A percentile compares a stretch with the other conserved stretches of the same genome.
These are phyloP conservation scores for Drosophila vallismaia DNA, from an alignment of 2,888 invertebrate genomes.

Conservation along the genomic window DNA sequence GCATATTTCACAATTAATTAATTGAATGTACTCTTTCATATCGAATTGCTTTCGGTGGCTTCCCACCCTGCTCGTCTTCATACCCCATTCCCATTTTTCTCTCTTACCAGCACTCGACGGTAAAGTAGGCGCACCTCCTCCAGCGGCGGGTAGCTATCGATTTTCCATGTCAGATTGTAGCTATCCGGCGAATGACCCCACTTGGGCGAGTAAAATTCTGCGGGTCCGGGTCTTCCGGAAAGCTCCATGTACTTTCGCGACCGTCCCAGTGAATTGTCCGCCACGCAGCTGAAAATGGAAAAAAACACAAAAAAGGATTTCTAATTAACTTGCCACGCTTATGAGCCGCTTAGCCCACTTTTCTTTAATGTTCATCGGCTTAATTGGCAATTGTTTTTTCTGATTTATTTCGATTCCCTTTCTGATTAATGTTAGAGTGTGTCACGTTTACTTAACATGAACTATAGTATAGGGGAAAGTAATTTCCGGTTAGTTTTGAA, in stretches of 20 bases:
- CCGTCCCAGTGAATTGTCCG: conserved; percentile 88
- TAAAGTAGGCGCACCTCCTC: conserved; percentile 89
- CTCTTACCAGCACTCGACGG: conserved; percentile 87
- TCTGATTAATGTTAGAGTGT: conserved; percentile 22
- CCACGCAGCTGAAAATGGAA: conserved; percentile 86
- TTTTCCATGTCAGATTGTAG: conserved; percentile 88
- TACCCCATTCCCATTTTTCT: too few species aligned
- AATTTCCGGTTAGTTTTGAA: conserved; percentile 56
- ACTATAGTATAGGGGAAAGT: conserved; percentile 21
- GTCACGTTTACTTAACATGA: conserved; percentile 30
- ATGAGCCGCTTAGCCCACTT: not conserved
- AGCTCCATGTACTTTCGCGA: conserved; percentile 89
- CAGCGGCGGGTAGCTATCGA: conserved; percentile 89
- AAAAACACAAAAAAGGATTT: not conserved
- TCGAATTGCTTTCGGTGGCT: conserved; percentile 32
- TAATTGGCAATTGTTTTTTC: conserved; percentile 29
- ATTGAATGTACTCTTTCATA: conserved; percentile 40
- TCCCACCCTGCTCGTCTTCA: not conserved
- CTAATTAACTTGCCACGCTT: conserved; percentile 7
- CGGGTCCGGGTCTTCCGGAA: conserved; percentile 89
- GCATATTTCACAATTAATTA: conserved; percentile 48
- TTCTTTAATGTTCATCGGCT: conserved; percentile 33
- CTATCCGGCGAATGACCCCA: conserved; percentile 86
- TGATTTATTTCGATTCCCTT: conserved; percentile 11
- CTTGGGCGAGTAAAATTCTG: conserved; percentile 88